Evolutionary conservation across 2,797 vertebrate genomes (phyloP), one percentile per base, ranked within the genome.

Genomic region (Orestias chungarensis): DNA sequence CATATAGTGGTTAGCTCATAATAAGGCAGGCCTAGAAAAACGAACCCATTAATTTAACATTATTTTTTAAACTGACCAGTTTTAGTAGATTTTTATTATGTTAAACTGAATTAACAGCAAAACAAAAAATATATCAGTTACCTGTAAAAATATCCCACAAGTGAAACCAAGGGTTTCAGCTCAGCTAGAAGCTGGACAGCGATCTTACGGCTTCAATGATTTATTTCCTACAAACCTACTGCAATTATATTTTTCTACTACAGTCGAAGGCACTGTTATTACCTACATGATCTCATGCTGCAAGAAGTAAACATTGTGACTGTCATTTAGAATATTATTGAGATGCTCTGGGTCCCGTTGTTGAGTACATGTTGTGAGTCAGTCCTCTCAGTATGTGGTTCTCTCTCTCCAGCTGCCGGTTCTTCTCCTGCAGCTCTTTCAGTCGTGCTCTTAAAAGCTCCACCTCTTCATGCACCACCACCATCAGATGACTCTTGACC

Each of bases 401-500:
- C 73, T 96, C 96, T 84, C 92, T 91, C 88, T 96, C 95, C 71
- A 96, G 88, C 0, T 93, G 88, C 0, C 92, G 92, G 38, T 96
- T 96, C 73, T 92, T 94, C 71, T 96, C 95, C 0, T 93, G 88
- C 66, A 96, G 92, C 27, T 95, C 94, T 76, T 92, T 93, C 82
- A 96, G 96, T 85, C 95, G 95, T 38, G 95, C 95, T 74, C 89
- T 93, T 40, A 96, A 90, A 62, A 96, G 79, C 80, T 96, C 95
- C 74, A 96, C 94, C 80, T 96, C 95, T 82, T 96, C 95, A 64
- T 94, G 92, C 50, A 96, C 95, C 0, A 95, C 95, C 75, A 95
- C 81, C 95, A 95, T 95, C 87, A 96, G 88, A 88, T 96, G 96
- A 75, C 91, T 94, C 87, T 96, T 96, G 61, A 96, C 95, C 89